phyloP scores from a whole-genome alignment of 2,797 vertebrate species.

The Acanthopagrus latus region DNA sequence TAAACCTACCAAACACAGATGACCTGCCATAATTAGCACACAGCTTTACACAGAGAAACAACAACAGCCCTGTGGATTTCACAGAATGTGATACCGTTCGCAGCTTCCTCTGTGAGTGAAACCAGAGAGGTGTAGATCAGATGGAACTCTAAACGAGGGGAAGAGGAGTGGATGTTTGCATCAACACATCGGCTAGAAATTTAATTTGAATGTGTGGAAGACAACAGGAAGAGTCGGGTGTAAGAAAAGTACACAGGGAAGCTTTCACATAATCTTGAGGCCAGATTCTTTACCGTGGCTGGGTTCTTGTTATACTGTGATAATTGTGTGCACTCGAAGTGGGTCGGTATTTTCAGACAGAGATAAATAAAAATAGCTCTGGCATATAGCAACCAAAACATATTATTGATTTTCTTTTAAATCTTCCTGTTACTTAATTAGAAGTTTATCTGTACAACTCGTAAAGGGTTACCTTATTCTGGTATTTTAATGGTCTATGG shows the following conservation, averaged over 20 bases:
- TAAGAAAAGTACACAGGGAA: neutral
- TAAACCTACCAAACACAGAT: neutral
- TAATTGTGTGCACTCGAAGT: slow-evolving; percentile 13
- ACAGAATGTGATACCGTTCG: slow-evolving; percentile 21
- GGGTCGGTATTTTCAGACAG: slow-evolving; percentile 20
- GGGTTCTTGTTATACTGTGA: slow-evolving; percentile 10
- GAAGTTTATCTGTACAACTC: neutral
- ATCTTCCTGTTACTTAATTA: neutral
- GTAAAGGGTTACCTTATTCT: too few relatives aligned
- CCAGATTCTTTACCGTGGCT: neutral
- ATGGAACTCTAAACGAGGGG: slow-evolving; percentile 7
- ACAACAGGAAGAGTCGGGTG: slow-evolving; percentile 21
- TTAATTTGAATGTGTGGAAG: slow-evolving; percentile 43
- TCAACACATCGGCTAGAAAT: slow-evolving; percentile 25
- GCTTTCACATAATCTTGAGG: neutral
- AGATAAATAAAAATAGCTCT: slow-evolving; percentile 24
- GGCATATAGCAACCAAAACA: neutral
- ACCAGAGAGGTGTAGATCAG: slow-evolving; percentile 55
- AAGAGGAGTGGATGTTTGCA: slow-evolving; percentile 48
- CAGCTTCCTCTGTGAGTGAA: slow-evolving; percentile 43
- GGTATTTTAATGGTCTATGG: too few relatives aligned
- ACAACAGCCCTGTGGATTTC: slow-evolving; percentile 6
- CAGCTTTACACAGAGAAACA: neutral
- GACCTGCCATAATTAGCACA: neutral
- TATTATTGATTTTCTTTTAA: slow-evolving; percentile 2